These are phyloP conservation scores for Trichechus manatus DNA, from an alignment of 2,113 vertebrate species.

Conservation along the genomic window DNA sequence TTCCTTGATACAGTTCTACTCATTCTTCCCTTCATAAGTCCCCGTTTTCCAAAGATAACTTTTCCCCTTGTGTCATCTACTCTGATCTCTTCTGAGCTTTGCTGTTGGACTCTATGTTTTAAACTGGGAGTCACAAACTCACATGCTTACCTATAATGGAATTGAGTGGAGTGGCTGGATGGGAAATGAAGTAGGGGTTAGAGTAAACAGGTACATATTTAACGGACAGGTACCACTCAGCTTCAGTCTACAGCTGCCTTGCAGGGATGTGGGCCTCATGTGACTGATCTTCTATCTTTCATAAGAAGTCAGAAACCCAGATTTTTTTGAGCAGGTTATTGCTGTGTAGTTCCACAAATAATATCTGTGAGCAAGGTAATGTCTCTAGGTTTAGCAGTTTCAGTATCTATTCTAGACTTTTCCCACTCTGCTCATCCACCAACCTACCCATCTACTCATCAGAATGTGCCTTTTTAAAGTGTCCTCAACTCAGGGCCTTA, in stretches of 20 bases:
- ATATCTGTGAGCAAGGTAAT: neutral
- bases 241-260: neutral
- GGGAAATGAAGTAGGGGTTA: neutral
- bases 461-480: neutral
- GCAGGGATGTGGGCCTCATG: neutral
- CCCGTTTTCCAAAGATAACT: neutral
- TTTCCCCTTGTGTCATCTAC: neutral
- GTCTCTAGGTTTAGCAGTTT: neutral
- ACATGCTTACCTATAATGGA: neutral
- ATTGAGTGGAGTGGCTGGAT: neutral
- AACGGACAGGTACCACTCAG: neutral
- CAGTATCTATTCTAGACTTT: slow-evolving; percentile 18
- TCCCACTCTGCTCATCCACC: neutral
- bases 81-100: neutral
- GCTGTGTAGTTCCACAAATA: neutral
- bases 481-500: neutral
- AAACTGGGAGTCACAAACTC: neutral
- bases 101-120: neutral
- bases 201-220: neutral
- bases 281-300: slow-evolving; percentile 44
- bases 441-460: neutral
- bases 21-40: slow-evolving; percentile 22
- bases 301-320: slow-evolving; percentile 18
- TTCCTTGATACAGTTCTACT: slow-evolving; percentile 8
- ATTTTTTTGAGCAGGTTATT: slow-evolving; percentile 49